phyloP scores from a whole-genome alignment of 2,888 invertebrate genomes.

The Hanleya hanleyi region DNA sequence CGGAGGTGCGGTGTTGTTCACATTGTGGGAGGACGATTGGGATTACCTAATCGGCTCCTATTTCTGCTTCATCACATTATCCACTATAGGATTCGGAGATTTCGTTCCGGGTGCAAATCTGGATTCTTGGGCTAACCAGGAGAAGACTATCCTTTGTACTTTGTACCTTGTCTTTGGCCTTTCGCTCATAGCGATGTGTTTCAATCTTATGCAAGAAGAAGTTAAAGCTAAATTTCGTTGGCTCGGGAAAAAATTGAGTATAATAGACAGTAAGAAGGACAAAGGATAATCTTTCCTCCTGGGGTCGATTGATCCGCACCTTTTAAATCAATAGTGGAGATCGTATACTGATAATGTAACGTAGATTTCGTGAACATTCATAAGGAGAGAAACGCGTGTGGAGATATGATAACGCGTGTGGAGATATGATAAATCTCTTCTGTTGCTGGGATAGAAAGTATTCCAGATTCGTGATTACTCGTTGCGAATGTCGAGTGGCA shows the following conservation, averaged over 20 bases:
- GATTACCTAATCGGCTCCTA: conserved; percentile 86
- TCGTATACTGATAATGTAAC: too few species aligned
- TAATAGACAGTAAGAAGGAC: conserved; percentile 51
- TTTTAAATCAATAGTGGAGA: too few species aligned
- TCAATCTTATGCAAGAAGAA: conserved; percentile 75
- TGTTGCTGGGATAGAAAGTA: too few species aligned
- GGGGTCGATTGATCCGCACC: too few species aligned
- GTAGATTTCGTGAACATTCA: too few species aligned
- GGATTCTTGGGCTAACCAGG: conserved; percentile 54
- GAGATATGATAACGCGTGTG: too few species aligned
- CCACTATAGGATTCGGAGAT: conserved; percentile 75
- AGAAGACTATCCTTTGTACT: conserved; percentile 68
- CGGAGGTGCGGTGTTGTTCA: conserved; percentile 94
- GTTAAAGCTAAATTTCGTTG: conserved; percentile 70
- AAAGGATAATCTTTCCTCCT: conserved; percentile 62
- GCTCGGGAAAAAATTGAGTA: conserved; percentile 69
- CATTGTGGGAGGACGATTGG: conserved; percentile 92
- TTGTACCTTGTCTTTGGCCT: conserved; percentile 74
- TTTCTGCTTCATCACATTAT: conserved; percentile 74
- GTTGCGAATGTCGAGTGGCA: too few species aligned
- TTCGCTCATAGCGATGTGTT: conserved; percentile 75
- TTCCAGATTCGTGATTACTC: too few species aligned
- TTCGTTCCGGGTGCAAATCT: conserved; percentile 70
- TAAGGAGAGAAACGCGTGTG: too few species aligned
- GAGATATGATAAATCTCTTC: too few species aligned